phyloP scores from a whole-genome alignment of 2,888 invertebrate genomes.

The Hirtodrosophila cameraria region DNA sequence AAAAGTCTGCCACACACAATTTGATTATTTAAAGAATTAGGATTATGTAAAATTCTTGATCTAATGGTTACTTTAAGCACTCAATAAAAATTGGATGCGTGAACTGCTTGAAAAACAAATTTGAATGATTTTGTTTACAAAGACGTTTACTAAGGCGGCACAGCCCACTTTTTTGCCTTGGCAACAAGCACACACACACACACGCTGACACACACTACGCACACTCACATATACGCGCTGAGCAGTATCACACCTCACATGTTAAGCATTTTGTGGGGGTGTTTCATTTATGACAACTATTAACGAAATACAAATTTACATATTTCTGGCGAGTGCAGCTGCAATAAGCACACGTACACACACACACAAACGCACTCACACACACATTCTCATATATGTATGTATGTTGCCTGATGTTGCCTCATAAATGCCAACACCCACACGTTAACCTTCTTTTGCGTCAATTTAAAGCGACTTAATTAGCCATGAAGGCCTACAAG shows the following conservation, averaged over 20 bases:
- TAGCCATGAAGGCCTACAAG: slow-evolving; percentile 76
- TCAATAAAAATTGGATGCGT: slow-evolving; percentile 8
- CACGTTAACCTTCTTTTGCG: slow-evolving; percentile 68
- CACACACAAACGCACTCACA: background rate
- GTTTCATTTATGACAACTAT: slow-evolving; percentile 59
- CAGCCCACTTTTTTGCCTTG: slow-evolving; percentile 51
- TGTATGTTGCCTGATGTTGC: slow-evolving; percentile 64
- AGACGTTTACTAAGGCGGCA: slow-evolving; percentile 20
- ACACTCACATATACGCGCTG: slow-evolving; percentile 1
- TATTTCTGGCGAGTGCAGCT: slow-evolving; percentile 69
- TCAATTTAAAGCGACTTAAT: slow-evolving; percentile 72
- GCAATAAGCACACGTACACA: slow-evolving; percentile 33
- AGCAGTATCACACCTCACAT: slow-evolving; percentile 47
- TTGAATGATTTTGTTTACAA: slow-evolving; percentile 24
- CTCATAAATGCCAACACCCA: slow-evolving; percentile 74
- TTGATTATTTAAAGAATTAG: background rate
- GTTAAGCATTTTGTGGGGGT: slow-evolving; percentile 62
- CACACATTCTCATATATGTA: slow-evolving; percentile 2
- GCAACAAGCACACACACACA: slow-evolving; percentile 24
- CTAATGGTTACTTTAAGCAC: background rate
- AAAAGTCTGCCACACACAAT: background rate
- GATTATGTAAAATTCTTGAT: background rate
- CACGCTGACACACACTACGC: background rate
- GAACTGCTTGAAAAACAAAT: slow-evolving; percentile 17
- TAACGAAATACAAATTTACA: slow-evolving; percentile 64